phyloP scores from a whole-genome alignment of 1,140 invertebrate species.

The Drosophila melanogaster region DNA sequence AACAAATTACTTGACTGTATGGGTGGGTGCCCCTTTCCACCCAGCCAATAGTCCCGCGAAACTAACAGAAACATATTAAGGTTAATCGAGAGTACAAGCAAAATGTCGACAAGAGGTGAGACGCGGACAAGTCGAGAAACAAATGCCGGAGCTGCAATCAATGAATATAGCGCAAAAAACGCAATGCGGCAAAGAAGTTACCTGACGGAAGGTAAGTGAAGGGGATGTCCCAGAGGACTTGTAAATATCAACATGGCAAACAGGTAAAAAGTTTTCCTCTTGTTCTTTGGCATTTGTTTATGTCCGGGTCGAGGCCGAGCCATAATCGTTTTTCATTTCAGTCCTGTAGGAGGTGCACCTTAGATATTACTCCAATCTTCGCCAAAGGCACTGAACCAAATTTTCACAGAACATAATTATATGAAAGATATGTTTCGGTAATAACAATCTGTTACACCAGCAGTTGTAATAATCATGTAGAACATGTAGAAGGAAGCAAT shows the following conservation, averaged over 20 bases:
- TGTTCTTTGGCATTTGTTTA: constrained; percentile 77
- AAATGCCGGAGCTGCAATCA: constrained; percentile 52
- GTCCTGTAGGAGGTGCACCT: constrained; percentile 35
- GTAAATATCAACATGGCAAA: constrained; percentile 84
- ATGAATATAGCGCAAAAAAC: constrained; percentile 62
- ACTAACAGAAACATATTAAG: constrained; percentile 74
- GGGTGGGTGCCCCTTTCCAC: constrained; percentile 1
- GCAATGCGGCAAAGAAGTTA: constrained; percentile 75
- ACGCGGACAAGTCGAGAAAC: constrained; percentile 31
- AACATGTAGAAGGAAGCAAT: too few species aligned
- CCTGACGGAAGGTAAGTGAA: constrained; percentile 29
- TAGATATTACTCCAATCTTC: not conserved
- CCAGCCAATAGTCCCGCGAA: constrained; percentile 27
- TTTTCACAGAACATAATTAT: too few species aligned
- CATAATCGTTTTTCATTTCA: constrained; percentile 84
- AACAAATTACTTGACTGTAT: constrained; percentile 77
- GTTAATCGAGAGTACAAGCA: constrained; percentile 57
- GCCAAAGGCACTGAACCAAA: constrained; percentile 9
- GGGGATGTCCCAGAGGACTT: constrained; percentile 76
- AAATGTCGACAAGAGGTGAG: not conserved
- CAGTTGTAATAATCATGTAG: too few species aligned
- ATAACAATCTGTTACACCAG: too few species aligned
- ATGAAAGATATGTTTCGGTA: too few species aligned
- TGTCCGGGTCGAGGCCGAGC: constrained; percentile 61
- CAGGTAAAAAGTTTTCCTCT: constrained; percentile 80